phyloP scores from a whole-genome alignment of 2,888 invertebrate species.

The Perdita meconis region DNA sequence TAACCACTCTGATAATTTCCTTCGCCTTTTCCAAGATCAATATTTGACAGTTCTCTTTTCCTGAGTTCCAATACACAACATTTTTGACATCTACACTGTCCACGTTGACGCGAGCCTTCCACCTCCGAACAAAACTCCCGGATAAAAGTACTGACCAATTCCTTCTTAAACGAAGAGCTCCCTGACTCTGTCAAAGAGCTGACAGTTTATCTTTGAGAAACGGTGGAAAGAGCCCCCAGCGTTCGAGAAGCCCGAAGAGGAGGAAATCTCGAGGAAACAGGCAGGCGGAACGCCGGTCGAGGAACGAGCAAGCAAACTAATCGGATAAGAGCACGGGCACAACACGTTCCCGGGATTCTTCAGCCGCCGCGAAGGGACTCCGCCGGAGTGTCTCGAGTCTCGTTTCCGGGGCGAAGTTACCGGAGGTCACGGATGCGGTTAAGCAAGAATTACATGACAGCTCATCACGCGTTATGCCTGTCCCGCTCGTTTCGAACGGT shows the following conservation, averaged over 20 bases:
- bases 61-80: too few species aligned
- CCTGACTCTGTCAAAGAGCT: too few species aligned
- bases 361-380: neutral
- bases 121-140: neutral
- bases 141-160: neutral
- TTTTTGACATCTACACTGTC: too few species aligned
- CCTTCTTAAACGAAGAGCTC: neutral
- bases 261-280: neutral
- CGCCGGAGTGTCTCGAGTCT: constrained; percentile 6
- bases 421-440: constrained; percentile 45
- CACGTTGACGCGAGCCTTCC: too few species aligned
- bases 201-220: neutral
- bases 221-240: neutral
- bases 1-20: too few species aligned
- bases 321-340: constrained; percentile 21
- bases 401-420: constrained; percentile 28
- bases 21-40: too few species aligned
- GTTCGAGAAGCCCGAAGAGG: neutral
- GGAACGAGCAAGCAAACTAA: constrained; percentile 6
- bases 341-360: constrained; percentile 24
- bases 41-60: too few species aligned
- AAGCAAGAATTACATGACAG: constrained; percentile 58
- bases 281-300: neutral
- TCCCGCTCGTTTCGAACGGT: constrained; percentile 29
- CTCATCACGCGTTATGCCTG: constrained; percentile 56